phyloP scores from a whole-genome alignment of 2,113 vertebrate genomes.

The Pelodiscus sinensis region DNA sequence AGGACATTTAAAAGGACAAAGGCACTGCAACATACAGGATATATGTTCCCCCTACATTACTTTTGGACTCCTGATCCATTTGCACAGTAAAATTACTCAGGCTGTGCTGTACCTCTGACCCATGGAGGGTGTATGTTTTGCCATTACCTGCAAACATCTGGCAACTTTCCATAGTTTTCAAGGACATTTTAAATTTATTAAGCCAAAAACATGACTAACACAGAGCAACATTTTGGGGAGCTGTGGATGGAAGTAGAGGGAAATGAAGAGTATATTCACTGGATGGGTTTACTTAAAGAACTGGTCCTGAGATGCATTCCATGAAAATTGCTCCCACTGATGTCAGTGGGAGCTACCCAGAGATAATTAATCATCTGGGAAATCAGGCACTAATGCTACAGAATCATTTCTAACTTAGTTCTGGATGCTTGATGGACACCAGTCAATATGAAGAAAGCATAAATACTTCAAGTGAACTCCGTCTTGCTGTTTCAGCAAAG shows the following conservation, averaged over 20 bases:
- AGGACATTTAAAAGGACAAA: background rate
- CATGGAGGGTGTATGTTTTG: background rate
- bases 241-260: background rate
- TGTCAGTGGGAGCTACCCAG: background rate
- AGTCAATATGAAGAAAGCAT: background rate
- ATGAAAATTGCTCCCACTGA: background rate
- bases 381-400: background rate
- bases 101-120: background rate
- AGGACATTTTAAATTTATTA: background rate
- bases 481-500: background rate
- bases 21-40: background rate
- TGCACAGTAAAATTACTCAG: background rate
- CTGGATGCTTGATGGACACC: background rate
- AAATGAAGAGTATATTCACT: background rate
- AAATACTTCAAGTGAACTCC: background rate
- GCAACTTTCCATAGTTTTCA: background rate
- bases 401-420: background rate
- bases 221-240: background rate
- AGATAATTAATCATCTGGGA: background rate
- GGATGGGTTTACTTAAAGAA: background rate
- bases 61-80: background rate
- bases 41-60: accelerated
- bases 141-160: background rate
- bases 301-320: background rate
- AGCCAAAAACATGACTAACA: background rate